Evolutionary conservation across 2,888 invertebrate genomes (phyloP).

Genomic region (Cotesia congregata): DNA sequence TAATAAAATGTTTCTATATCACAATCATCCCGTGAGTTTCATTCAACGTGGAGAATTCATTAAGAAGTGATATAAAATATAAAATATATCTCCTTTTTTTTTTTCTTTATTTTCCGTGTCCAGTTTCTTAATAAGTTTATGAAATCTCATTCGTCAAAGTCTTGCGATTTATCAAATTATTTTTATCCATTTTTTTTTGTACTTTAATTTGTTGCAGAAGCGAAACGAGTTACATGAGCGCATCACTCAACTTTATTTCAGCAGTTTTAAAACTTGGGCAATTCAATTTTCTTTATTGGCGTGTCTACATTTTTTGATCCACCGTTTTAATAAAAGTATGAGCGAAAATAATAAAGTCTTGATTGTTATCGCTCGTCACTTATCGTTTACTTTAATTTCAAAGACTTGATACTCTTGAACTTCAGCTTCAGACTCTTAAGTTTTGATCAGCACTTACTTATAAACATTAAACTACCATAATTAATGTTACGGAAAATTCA

Average conservation of each 20-base stretch:
- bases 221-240: too few relatives aligned
- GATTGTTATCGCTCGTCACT: too few relatives aligned
- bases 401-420: not conserved
- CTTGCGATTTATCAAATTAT: conserved; percentile 47
- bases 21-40: conserved; percentile 38
- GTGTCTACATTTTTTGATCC: too few relatives aligned
- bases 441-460: too few relatives aligned
- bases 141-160: conserved; percentile 42
- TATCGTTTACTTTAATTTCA: not conserved
- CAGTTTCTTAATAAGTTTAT: conserved; percentile 41
- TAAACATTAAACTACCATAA: too few relatives aligned
- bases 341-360: too few relatives aligned
- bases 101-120: conserved; percentile 21
- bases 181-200: conserved; percentile 2
- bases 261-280: too few relatives aligned
- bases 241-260: too few relatives aligned
- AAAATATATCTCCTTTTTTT: conserved; percentile 35
- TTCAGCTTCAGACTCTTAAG: too few relatives aligned
- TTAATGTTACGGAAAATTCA: too few relatives aligned
- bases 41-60: conserved; percentile 45
- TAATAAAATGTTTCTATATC: conserved; percentile 40
- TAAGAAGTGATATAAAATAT: conserved; percentile 45
- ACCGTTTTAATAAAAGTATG: too few relatives aligned
- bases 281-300: too few relatives aligned
- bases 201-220: conserved; percentile 6